Percentiles rank a stretch among this genome's conserved stretches.
These are phyloP conservation scores for Hypothenemus hampei DNA, from an alignment of 1,140 invertebrate species.

Conservation along the genomic window DNA sequence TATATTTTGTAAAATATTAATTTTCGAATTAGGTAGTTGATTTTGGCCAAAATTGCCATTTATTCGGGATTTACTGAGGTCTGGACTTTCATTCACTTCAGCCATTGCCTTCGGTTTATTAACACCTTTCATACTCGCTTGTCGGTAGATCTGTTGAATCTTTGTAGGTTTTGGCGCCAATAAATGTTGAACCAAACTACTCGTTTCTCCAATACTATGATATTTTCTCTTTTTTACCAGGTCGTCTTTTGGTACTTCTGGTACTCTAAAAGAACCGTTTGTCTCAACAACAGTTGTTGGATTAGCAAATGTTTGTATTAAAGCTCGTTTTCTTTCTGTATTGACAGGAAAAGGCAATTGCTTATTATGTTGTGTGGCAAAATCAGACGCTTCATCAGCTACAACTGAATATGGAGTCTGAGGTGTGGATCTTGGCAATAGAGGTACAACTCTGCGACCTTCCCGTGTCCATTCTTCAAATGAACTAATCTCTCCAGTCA, in stretches of 20 bases:
- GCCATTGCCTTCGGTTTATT: slow-evolving; percentile 16
- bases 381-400: slow-evolving; percentile 64
- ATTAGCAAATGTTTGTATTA: slow-evolving; percentile 11
- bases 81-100: slow-evolving; percentile 27
- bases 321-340: slow-evolving; percentile 39
- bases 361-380: slow-evolving; percentile 49
- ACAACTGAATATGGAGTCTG: slow-evolving; percentile 79
- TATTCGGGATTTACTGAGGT: slow-evolving; percentile 14
- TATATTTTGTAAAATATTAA: slow-evolving; percentile 39
- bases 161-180: slow-evolving; percentile 41
- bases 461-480: slow-evolving; percentile 81
- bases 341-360: slow-evolving; percentile 44
- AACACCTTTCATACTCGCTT: slow-evolving; percentile 11
- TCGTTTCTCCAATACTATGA: slow-evolving; percentile 32
- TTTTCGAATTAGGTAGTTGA: slow-evolving; percentile 15
- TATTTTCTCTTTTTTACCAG: slow-evolving; percentile 42
- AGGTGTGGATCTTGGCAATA: slow-evolving; percentile 74
- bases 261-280: slow-evolving; percentile 31
- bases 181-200: slow-evolving; percentile 38
- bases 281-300: slow-evolving; percentile 19
- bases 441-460: slow-evolving; percentile 72
- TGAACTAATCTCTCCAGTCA: slow-evolving; percentile 69
- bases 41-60: slow-evolving; percentile 9
- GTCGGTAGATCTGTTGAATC: slow-evolving; percentile 45
- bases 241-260: slow-evolving; percentile 38